These are phyloP conservation scores for Ceramica pisi DNA, from an alignment of 2,888 invertebrate species.

Conservation along the genomic window DNA sequence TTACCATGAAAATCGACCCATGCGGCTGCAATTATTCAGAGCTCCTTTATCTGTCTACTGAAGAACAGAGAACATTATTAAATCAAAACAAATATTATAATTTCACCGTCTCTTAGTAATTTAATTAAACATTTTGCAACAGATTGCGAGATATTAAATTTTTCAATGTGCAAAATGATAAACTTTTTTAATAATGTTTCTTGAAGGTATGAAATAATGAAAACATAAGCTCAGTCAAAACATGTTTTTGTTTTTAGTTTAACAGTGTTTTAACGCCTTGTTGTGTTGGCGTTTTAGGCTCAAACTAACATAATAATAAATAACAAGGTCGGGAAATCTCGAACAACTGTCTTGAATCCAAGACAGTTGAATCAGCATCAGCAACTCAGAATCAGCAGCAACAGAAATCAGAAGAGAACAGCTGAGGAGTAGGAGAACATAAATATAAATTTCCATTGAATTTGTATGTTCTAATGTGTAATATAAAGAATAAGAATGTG, in stretches of 20 bases:
- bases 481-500: too few relatives aligned
- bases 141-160: conserved; percentile 41
- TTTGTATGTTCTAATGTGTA: too few relatives aligned
- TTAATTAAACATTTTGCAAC: conserved; percentile 50
- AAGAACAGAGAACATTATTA: conserved; percentile 3
- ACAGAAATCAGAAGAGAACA: too few relatives aligned
- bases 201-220: conserved; percentile 15
- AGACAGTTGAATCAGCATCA: too few relatives aligned
- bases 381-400: too few relatives aligned
- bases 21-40: too few relatives aligned
- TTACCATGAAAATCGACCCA: too few relatives aligned
- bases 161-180: conserved; percentile 43
- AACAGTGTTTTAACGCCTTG: neutral
- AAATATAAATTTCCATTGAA: too few relatives aligned
- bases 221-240: conserved; percentile 14
- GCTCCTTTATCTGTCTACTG: neutral
- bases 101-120: conserved; percentile 12
- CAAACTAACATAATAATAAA: too few relatives aligned
- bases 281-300: neutral
- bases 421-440: too few relatives aligned
- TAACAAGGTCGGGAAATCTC: too few relatives aligned
- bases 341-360: too few relatives aligned
- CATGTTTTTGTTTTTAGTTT: conserved; percentile 17
- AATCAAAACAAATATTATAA: conserved; percentile 19
- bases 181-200: conserved; percentile 54